These are phyloP conservation scores for Gallinago stenura DNA, from an alignment of 2,797 vertebrate species.

Conservation along the genomic window DNA sequence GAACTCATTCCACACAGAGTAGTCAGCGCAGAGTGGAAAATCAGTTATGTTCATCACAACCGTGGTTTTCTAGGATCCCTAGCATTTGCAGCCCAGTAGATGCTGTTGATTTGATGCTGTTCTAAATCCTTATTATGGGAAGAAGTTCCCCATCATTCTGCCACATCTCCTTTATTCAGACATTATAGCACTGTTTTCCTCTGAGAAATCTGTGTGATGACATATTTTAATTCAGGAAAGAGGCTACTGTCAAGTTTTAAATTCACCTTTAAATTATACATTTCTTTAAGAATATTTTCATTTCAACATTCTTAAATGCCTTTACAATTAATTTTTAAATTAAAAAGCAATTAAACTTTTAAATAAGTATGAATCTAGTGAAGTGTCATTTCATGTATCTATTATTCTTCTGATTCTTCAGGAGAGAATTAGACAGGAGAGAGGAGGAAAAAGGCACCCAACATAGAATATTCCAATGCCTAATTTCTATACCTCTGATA, in stretches of 20 bases:
- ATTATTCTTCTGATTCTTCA: background rate
- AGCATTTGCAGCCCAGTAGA: background rate
- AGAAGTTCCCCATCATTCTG: background rate
- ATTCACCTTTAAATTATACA: background rate
- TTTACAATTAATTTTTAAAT: background rate
- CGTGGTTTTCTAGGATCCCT: background rate
- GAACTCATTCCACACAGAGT: background rate
- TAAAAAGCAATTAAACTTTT: background rate
- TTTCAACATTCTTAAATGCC: background rate
- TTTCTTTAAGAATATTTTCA: background rate
- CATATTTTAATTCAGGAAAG: background rate
- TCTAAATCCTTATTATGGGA: background rate
- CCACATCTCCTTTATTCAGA: background rate
- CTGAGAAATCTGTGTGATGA: background rate
- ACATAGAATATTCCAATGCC: background rate
- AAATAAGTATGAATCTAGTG: background rate
- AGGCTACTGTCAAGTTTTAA: background rate
- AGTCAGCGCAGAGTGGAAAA: background rate
- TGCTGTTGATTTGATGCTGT: background rate
- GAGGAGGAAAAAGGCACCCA: background rate
- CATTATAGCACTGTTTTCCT: background rate
- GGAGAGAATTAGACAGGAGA: background rate
- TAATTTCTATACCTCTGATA: background rate
- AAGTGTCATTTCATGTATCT: background rate
- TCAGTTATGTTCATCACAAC: background rate